Evolutionary conservation across 1,140 invertebrate species (phyloP).

Genomic region (Danaus melanippus): DNA sequence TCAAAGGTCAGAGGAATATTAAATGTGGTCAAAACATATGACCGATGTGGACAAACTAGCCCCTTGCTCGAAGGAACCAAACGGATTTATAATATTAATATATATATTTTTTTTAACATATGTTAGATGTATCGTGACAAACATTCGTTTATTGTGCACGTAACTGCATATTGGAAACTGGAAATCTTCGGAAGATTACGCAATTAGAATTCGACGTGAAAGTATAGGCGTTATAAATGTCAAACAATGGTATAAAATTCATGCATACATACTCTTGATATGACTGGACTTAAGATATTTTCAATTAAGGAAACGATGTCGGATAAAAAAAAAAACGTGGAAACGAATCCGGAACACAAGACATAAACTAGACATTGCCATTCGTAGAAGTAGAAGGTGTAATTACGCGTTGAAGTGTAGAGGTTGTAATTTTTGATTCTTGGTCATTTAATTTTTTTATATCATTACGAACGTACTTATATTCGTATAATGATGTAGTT

Average conservation of each 20-base stretch:
- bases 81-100: constrained; percentile 1
- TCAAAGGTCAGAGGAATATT: constrained; percentile 19
- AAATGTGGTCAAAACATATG: constrained; percentile 9
- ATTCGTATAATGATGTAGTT: too few species aligned
- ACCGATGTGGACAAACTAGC: constrained; percentile 3
- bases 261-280: background rate
- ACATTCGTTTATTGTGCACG: constrained; percentile 30
- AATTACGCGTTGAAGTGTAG: background rate
- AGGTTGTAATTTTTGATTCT: too few species aligned
- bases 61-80: background rate
- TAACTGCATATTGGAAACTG: constrained; percentile 44
- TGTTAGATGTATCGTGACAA: background rate
- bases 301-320: constrained; percentile 7
- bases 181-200: constrained; percentile 46
- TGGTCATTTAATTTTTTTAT: too few species aligned
- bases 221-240: constrained; percentile 34
- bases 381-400: constrained; percentile 8
- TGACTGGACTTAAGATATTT: constrained; percentile 1
- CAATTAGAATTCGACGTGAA: constrained; percentile 42
- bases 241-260: constrained; percentile 13
- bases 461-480: too few species aligned
- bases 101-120: constrained; percentile 4
- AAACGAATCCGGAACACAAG: constrained; percentile 11
- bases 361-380: constrained; percentile 6
- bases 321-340: constrained; percentile 5